phyloP scores from a whole-genome alignment of 2,888 invertebrate species.

The Pyrrhosoma nymphula region DNA sequence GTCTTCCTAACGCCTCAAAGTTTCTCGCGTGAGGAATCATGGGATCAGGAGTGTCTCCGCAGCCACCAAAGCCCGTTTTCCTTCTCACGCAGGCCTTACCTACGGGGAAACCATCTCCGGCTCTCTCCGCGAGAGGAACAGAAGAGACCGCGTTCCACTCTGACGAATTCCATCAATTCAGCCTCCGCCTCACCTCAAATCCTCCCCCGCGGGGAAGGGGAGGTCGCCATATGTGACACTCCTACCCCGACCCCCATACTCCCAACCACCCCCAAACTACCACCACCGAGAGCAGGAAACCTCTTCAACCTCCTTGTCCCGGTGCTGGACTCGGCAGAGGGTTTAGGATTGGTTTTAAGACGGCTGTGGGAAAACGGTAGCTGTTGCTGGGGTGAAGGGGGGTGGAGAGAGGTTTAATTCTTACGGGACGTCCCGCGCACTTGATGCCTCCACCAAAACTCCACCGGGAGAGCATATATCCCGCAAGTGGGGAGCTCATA shows the following conservation, averaged over 20 bases:
- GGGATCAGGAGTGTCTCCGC: constrained; percentile 38
- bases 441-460: not conserved
- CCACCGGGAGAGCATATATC: not conserved
- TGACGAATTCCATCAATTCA: not conserved
- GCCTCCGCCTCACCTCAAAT: not conserved
- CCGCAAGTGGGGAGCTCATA: not conserved
- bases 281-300: not conserved
- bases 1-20: constrained; percentile 48
- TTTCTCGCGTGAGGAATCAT: constrained; percentile 41
- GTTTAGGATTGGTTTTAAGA: not conserved
- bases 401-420: not conserved
- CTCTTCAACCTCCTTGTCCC: not conserved
- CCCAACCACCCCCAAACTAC: not conserved
- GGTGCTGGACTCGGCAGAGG: not conserved
- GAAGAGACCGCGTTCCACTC: constrained; percentile 15
- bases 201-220: not conserved
- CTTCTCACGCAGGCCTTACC: not conserved
- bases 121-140: not conserved
- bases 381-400: not conserved
- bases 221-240: not conserved
- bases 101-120: not conserved
- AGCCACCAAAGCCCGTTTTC: not conserved
- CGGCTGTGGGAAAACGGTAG: constrained; percentile 2
- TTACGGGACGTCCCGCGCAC: not conserved
- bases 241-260: not conserved